Evolutionary conservation across 2,888 invertebrate species (phyloP).

Genomic region (Seira sanloemensis): DNA sequence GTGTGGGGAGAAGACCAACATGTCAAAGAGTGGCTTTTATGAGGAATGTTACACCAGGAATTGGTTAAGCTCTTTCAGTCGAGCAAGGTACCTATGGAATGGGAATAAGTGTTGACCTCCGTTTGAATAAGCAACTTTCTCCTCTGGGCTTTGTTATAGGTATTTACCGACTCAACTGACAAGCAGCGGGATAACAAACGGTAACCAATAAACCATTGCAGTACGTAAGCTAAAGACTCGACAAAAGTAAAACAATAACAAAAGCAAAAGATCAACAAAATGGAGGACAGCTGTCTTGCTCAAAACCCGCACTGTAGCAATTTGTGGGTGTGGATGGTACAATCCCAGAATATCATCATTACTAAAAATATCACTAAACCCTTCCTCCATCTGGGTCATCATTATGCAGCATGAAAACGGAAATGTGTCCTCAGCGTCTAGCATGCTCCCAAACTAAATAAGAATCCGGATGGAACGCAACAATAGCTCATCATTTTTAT

Average conservation of each 20-base stretch:
- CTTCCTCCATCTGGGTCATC: not conserved
- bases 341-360: not conserved
- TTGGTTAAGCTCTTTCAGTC: not conserved
- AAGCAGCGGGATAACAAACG: not conserved
- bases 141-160: not conserved
- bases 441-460: not conserved
- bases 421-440: not conserved
- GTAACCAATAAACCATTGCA: not conserved
- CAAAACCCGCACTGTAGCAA: not conserved
- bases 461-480: not conserved
- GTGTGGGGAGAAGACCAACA: constrained; percentile 13
- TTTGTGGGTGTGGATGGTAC: not conserved
- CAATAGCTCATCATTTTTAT: not conserved
- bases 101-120: not conserved
- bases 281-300: not conserved
- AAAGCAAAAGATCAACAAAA: not conserved
- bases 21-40: constrained; percentile 53
- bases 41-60: constrained; percentile 34
- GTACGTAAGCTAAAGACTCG: too few species aligned
- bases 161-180: too few species aligned
- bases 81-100: constrained; percentile 9
- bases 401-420: not conserved
- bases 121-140: not conserved
- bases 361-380: too few species aligned
- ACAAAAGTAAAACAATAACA: not conserved